Percentiles rank a stretch among this genome's conserved stretches.
phyloP scores from a whole-genome alignment of 2,797 vertebrate genomes.

The Myotis daubentonii region DNA sequence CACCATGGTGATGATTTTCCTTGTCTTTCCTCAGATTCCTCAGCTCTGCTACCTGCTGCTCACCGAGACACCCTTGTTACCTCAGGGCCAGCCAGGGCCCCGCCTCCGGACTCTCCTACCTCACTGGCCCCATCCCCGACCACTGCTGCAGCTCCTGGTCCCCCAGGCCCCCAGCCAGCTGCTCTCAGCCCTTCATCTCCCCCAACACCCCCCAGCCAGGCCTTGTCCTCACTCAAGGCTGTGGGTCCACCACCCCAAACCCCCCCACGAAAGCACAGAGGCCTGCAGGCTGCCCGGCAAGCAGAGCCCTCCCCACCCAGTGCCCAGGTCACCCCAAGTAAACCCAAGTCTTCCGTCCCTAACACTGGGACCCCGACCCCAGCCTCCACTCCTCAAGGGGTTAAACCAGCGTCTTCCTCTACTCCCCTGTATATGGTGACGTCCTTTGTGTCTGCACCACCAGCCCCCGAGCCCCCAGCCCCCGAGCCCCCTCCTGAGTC shows the following conservation, averaged over 20 bases:
- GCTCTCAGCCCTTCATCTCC: not conserved
- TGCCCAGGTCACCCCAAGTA: slow-evolving; percentile 64
- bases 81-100: slow-evolving; percentile 64
- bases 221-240: slow-evolving; percentile 78
- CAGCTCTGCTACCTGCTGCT: slow-evolving; percentile 56
- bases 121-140: not conserved
- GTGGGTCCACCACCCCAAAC: slow-evolving; percentile 81
- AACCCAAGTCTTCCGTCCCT: slow-evolving; percentile 64
- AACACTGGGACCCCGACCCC: slow-evolving; percentile 70
- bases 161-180: not conserved
- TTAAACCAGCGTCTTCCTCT: slow-evolving; percentile 78
- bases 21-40: slow-evolving; percentile 66
- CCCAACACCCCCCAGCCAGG: not conserved
- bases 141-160: slow-evolving; percentile 47
- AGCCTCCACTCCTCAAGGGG: slow-evolving; percentile 61
- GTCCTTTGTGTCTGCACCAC: slow-evolving; percentile 85
- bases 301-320: slow-evolving; percentile 71
- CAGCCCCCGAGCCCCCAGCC: slow-evolving; percentile 54
- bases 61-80: slow-evolving; percentile 79
- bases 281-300: slow-evolving; percentile 58
- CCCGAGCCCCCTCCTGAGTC: slow-evolving; percentile 87
- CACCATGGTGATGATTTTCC: not conserved
- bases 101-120: slow-evolving; percentile 61
- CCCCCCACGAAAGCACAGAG: slow-evolving; percentile 84
- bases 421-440: slow-evolving; percentile 85